A percentile compares a stretch with the other conserved stretches of the same genome.
These are phyloP conservation scores for Theocolax elegans DNA, from an alignment of 1,140 invertebrate species.

Conservation along the genomic window DNA sequence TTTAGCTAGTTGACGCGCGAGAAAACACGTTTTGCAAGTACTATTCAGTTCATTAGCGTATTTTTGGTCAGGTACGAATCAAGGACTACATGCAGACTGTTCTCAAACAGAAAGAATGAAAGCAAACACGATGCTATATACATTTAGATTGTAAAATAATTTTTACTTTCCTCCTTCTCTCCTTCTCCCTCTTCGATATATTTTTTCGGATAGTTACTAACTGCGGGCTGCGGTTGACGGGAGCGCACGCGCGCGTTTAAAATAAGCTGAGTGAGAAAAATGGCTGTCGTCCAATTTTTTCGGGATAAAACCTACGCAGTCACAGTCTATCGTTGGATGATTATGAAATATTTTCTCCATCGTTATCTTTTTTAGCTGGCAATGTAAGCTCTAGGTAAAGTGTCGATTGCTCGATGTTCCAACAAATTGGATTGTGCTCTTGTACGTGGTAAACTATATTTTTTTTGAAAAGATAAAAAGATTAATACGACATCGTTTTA, in stretches of 20 bases:
- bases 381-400: conserved; percentile 5
- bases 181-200: background rate
- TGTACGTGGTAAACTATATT: no score
- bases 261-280: conserved; percentile 21
- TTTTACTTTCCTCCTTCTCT: background rate
- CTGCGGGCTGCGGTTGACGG: conserved; percentile 7
- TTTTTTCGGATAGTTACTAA: conserved; percentile 21
- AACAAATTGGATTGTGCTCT: background rate
- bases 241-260: background rate
- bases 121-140: no score
- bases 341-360: conserved; percentile 14
- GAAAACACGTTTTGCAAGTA: no score
- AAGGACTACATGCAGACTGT: no score
- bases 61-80: no score
- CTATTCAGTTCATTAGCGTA: no score
- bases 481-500: no score
- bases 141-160: conserved; percentile 38
- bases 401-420: background rate
- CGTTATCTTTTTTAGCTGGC: background rate
- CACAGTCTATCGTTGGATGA: conserved; percentile 19
- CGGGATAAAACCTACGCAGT: conserved; percentile 1
- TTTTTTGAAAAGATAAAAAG: no score
- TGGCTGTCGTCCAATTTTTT: conserved; percentile 37
- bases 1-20: no score
- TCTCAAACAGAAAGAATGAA: no score